These are phyloP conservation scores for Adelges cooleyi DNA, from an alignment of 1,140 invertebrate genomes.

Conservation along the genomic window DNA sequence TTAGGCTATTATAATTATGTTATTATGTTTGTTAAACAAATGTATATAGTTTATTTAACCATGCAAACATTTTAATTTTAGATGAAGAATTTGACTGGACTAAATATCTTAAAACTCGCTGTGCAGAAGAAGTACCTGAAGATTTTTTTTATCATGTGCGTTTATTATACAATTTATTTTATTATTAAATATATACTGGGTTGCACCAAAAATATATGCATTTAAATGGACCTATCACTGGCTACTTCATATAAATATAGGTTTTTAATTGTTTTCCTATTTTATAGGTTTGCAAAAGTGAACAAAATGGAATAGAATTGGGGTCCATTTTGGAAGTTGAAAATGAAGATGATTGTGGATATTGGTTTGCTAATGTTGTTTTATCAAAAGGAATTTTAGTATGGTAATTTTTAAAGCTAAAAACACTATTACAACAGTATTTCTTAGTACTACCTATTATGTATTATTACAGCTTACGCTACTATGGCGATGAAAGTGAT, in stretches of 20 bases:
- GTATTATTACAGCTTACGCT: not conserved
- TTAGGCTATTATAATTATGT: too few species aligned
- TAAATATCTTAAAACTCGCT: not conserved
- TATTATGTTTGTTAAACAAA: too few species aligned
- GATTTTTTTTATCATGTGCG: conserved; percentile 21
- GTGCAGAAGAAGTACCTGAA: conserved; percentile 6
- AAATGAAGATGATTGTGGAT: conserved; percentile 14
- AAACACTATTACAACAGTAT: too few species aligned
- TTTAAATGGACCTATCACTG: too few species aligned
- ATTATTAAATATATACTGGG: too few species aligned
- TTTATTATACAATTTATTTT: too few species aligned
- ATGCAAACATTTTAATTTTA: not conserved
- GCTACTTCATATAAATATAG: too few species aligned
- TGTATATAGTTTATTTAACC: too few species aligned
- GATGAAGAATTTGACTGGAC: conserved; percentile 2
- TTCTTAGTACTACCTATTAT: too few species aligned
- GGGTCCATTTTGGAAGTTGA: conserved; percentile 5
- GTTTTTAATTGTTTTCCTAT: too few species aligned
- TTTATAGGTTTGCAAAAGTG: conserved; percentile 9
- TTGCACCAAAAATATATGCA: too few species aligned
- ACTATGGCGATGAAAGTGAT: conserved; percentile 18
- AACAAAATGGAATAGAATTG: conserved; percentile 10
- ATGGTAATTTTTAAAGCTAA: not conserved
- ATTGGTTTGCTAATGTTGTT: conserved; percentile 5
- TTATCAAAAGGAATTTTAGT: conserved; percentile 3